Evolutionary conservation across 2,888 invertebrate genomes (phyloP).

Genomic region (Strigamia maritima): DNA sequence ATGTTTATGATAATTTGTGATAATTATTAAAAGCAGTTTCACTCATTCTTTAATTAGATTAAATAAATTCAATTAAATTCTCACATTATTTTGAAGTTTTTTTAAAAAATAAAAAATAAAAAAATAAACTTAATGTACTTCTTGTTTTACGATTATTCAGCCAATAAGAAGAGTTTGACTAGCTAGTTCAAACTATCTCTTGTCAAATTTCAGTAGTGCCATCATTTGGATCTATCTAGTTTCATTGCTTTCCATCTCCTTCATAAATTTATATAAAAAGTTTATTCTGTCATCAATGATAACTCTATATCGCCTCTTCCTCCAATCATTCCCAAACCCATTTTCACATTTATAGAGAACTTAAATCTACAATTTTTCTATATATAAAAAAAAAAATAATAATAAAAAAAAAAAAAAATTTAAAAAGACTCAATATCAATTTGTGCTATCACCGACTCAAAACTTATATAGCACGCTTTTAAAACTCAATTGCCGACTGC

Average conservation of each 20-base stretch:
- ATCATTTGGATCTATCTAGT: background rate
- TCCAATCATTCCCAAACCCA: background rate
- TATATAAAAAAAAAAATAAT: too few species aligned
- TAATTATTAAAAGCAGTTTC: too few species aligned
- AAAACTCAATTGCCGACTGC: slow-evolving; percentile 28
- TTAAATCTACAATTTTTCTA: background rate
- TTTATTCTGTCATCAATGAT: background rate
- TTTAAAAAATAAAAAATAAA: background rate
- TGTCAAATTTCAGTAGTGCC: background rate
- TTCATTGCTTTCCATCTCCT: background rate
- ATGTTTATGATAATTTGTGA: too few species aligned
- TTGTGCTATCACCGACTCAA: background rate
- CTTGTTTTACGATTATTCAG: background rate
- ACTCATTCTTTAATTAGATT: too few species aligned
- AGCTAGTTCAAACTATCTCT: background rate
- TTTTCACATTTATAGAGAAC: background rate
- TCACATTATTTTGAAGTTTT: too few species aligned
- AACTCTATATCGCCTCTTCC: background rate
- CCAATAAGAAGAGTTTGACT: background rate
- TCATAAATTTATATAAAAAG: background rate
- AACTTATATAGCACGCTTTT: background rate
- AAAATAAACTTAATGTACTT: too few species aligned
- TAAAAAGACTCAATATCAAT: background rate
- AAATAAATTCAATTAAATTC: too few species aligned
- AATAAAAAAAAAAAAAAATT: background rate